A percentile compares a stretch with the other conserved stretches of the same genome.
Conservation (phyloP, 2,797 vertebrate genomes). For the Odontamblyopus lacepedii region DNA sequence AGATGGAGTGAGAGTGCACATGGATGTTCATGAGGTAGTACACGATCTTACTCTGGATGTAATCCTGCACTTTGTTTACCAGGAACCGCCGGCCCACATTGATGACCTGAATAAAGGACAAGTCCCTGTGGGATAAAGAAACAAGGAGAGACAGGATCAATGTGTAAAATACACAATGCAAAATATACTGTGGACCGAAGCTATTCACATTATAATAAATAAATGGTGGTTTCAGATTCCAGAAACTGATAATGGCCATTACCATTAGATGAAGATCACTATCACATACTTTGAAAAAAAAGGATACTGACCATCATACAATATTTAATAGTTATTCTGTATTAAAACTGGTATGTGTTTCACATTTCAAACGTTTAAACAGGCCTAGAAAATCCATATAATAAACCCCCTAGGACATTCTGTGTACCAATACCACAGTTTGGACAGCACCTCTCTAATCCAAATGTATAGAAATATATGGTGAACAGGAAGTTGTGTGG, state of each 20-base stretch:
- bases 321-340: no score
- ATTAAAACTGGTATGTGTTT: no score
- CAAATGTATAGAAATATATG: not conserved
- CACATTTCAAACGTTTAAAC: no score
- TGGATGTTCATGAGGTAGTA: slow-evolving; percentile 99
- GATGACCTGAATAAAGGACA: slow-evolving; percentile 97
- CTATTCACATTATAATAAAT: no score
- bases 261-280: no score
- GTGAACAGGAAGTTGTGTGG: not conserved
- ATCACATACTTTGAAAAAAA: no score
- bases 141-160: not conserved
- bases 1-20: slow-evolving; percentile 94
- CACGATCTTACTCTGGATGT: slow-evolving; percentile 98
- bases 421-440: no score
- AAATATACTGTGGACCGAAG: not conserved
- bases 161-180: not conserved
- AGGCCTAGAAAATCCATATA: no score
- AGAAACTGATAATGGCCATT: no score
- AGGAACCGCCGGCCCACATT: slow-evolving; percentile 93
- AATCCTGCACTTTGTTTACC: slow-evolving; percentile 94
- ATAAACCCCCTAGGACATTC: no score
- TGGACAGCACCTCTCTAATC: not conserved
- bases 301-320: no score
- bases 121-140: slow-evolving; percentile 74
- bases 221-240: no score